Percentiles rank a stretch among this genome's conserved stretches.
These are phyloP conservation scores for Virgularia gustaviana DNA, from an alignment of 92 coral and sea anemone species.

Conservation along the genomic window DNA sequence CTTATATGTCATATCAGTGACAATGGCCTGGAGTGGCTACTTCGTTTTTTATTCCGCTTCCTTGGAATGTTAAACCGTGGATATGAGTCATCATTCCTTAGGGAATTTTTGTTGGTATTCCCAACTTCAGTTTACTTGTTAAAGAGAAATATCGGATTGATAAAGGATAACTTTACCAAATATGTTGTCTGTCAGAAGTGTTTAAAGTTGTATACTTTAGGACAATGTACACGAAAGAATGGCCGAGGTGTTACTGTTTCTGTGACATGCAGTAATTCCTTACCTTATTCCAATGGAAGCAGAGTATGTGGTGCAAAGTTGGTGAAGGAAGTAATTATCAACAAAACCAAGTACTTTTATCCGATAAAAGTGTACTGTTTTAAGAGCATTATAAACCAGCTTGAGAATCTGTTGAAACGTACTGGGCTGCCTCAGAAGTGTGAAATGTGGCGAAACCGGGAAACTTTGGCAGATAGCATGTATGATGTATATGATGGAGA, in stretches of 20 bases:
- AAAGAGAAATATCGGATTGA: neutral
- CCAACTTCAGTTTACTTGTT: slow-evolving; percentile 24
- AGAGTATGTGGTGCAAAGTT: slow-evolving; percentile 39
- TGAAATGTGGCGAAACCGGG: slow-evolving; percentile 49
- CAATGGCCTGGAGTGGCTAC: slow-evolving; percentile 36
- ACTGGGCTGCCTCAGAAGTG: slow-evolving; percentile 52
- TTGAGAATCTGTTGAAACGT: slow-evolving; percentile 39
- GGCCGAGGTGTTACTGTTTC: slow-evolving; percentile 5
- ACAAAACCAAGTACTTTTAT: slow-evolving; percentile 44
- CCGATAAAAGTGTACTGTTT: slow-evolving; percentile 60
- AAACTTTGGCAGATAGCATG: slow-evolving; percentile 10
- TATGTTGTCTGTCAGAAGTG: slow-evolving; percentile 56
- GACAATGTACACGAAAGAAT: slow-evolving; percentile 20
- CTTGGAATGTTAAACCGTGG: slow-evolving; percentile 24
- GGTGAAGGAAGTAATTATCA: slow-evolving; percentile 42
- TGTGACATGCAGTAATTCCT: slow-evolving; percentile 26
- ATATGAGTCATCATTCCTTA: slow-evolving; percentile 14
- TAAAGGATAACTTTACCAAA: no score
- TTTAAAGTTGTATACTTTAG: slow-evolving; percentile 32
- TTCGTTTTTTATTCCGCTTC: slow-evolving; percentile 14
- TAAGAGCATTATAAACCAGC: slow-evolving; percentile 52
- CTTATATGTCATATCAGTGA: neutral
- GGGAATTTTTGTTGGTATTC: slow-evolving; percentile 17
- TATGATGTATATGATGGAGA: slow-evolving; percentile 49
- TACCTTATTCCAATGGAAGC: slow-evolving; percentile 31